These are phyloP conservation scores for Aurelia sp. DNA, from an alignment of 30 jellyfish, hydroid and myxozoan species.

Conservation along the genomic window DNA sequence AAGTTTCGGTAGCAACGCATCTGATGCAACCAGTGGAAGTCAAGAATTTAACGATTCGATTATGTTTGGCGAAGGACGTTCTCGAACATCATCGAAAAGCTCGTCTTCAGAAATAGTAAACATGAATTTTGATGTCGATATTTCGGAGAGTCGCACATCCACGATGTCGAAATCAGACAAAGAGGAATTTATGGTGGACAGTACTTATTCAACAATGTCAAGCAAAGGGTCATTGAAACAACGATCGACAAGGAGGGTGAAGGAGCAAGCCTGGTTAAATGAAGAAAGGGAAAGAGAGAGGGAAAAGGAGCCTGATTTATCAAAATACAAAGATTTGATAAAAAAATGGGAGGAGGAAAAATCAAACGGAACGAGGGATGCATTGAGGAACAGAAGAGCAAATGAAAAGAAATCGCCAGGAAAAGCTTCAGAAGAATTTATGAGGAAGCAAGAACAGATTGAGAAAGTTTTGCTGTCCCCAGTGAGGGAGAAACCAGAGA, in stretches of 20 bases:
- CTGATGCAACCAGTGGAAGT: slow-evolving; percentile 24
- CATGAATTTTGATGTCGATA: no score
- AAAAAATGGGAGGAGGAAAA: slow-evolving; percentile 17
- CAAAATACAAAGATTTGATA: background rate
- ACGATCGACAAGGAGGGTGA: background rate
- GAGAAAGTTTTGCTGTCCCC: slow-evolving; percentile 41
- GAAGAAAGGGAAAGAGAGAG: background rate
- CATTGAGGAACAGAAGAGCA: background rate
- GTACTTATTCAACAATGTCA: background rate
- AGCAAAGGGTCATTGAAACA: background rate
- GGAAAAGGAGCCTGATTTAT: slow-evolving; percentile 29
- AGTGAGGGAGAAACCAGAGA: slow-evolving; percentile 22
- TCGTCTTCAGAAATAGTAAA: slow-evolving; percentile 7
- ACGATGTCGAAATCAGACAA: background rate
- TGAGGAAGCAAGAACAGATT: slow-evolving; percentile 15
- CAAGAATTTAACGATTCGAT: slow-evolving; percentile 7
- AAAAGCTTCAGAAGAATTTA: background rate
- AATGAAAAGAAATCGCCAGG: background rate
- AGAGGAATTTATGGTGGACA: no score
- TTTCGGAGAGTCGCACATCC: no score
- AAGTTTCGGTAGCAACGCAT: slow-evolving; percentile 35
- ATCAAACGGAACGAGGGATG: background rate
- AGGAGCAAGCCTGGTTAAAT: no score
- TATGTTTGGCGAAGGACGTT: background rate
- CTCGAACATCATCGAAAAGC: slow-evolving; percentile 7